Evolutionary conservation across 1,140 invertebrate species (phyloP), one percentile per base, ranked within the genome.

Genomic region (Sycobia sp.): DNA sequence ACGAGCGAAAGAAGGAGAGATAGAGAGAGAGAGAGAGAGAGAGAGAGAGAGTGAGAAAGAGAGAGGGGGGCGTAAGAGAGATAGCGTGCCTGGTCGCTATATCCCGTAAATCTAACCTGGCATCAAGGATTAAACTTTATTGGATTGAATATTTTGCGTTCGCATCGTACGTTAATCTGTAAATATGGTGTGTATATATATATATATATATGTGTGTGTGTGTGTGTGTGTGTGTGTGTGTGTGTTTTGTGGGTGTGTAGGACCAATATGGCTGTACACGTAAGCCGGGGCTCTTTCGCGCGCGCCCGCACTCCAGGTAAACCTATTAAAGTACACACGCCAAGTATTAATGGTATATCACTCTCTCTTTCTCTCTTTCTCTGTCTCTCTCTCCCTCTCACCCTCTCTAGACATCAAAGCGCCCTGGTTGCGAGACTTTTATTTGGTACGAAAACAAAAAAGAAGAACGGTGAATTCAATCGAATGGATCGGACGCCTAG

Each of bases 241-340:
- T n/a, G n/a, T n/a, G n/a, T n/a, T n/a, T n/a, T n/a, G n/a, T n/a
- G n/a, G n/a, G n/a, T n/a, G n/a, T n/a, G n/a, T 22, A 46, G 63
- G 57, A 67, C 59, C 65, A 70, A 65, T 67, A 60, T 67, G 53
- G 41, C 43, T 56, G 34, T 55, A 56, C 65, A 22, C 7, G 36
- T 27, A 47, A 20, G 56, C 41, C 25, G 20, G 3, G 34, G 20
- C 51, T 27, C 41, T 3, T 16, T 25, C 44, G 4, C 25, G n/a
- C 57, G 44, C 18, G 25, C 13, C 25, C 20, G 47, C 23, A 43
- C 38, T 39, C 34, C 44, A 32, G 60, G 44, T 69, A 69, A 69
- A 67, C 62, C 68, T 62, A 69, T 70, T 67, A 69, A 69, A 67
- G 65, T 54, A 64, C 66, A 55, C 62, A n/a, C n/a, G n/a, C n/a